These are phyloP conservation scores for Propithecus perrieri DNA, from an alignment of 2,797 vertebrate genomes.

Conservation along the genomic window DNA sequence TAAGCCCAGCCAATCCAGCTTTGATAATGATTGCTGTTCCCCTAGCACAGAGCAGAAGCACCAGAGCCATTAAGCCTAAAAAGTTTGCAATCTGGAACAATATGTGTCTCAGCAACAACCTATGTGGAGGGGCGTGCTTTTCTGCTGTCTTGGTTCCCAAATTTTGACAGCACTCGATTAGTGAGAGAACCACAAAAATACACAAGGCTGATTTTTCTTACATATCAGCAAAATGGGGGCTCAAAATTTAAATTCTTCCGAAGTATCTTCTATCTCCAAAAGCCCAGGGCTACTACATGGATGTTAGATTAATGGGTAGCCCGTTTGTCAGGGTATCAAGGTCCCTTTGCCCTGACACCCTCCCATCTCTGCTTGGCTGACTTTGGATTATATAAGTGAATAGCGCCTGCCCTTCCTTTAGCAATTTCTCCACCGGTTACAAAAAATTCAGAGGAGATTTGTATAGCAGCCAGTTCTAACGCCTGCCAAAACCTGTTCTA, in stretches of 20 bases:
- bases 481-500: not conserved
- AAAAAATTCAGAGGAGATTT: not conserved
- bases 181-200: not conserved
- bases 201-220: conserved; percentile 2
- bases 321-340: not conserved
- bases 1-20: not conserved
- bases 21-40: conserved; percentile 23
- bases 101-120: not conserved
- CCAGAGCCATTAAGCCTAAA: not conserved
- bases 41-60: not conserved
- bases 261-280: not conserved
- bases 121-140: not conserved
- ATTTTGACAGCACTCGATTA: not conserved
- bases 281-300: not conserved
- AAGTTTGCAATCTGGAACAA: not conserved
- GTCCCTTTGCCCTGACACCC: not conserved
- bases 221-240: not conserved
- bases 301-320: not conserved
- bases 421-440: not conserved
- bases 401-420: not conserved
- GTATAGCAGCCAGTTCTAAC: not conserved
- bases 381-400: not conserved
- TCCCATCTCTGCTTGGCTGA: not conserved
- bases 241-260: conserved; percentile 51
- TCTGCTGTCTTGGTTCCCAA: not conserved